phyloP scores from a whole-genome alignment of 2,113 vertebrate genomes.

The Brevimyrus niger region DNA sequence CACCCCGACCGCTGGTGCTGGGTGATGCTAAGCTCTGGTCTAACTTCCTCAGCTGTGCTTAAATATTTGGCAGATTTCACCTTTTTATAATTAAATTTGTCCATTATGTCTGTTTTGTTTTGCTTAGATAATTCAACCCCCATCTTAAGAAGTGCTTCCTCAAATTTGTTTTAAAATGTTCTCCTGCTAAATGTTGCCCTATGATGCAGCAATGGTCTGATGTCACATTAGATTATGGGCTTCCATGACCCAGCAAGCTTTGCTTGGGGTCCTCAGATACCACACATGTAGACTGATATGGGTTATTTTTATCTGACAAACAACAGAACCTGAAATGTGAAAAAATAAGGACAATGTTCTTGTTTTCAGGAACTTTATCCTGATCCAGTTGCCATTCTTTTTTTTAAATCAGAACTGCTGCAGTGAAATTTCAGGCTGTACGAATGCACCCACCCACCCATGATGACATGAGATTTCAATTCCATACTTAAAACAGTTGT shows the following conservation, averaged over 20 bases:
- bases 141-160: too few species aligned
- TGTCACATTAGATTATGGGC: neutral
- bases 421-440: neutral
- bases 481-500: neutral
- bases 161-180: too few species aligned
- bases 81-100: neutral
- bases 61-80: neutral
- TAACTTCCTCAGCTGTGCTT: neutral
- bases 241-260: neutral
- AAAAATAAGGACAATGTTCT: neutral
- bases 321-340: neutral
- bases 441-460: neutral
- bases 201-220: neutral
- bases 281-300: neutral
- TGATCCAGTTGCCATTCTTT: neutral
- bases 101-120: neutral
- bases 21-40: neutral
- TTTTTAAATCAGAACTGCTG: neutral
- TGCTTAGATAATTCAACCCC: neutral
- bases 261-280: neutral
- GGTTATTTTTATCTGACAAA: neutral
- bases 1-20: neutral
- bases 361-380: neutral
- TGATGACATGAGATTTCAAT: neutral
- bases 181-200: too few species aligned